A percentile compares a stretch with the other conserved stretches of the same genome.
phyloP scores from a whole-genome alignment of 2,888 invertebrate genomes.

The Tipula helvola region DNA sequence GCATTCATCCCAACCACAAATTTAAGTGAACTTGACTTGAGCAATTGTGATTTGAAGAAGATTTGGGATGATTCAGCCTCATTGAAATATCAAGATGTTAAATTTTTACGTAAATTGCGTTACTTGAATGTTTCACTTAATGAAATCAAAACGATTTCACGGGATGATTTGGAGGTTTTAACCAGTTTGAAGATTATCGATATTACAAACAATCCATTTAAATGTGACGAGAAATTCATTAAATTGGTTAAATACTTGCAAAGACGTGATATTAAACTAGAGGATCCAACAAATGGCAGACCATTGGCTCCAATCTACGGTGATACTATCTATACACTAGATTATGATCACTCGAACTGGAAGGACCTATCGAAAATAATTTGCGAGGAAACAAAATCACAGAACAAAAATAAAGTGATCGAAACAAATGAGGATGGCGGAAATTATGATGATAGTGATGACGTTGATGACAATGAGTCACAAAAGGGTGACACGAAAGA shows the following conservation, averaged over 20 bases:
- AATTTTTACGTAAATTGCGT: constrained; percentile 42
- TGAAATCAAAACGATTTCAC: constrained; percentile 13
- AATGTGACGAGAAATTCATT: constrained; percentile 55
- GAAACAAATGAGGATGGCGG: constrained; percentile 21
- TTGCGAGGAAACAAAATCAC: neutral
- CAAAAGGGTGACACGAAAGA: constrained; percentile 34
- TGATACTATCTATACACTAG: constrained; percentile 12
- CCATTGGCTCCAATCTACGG: constrained; percentile 17
- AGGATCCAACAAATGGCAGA: constrained; percentile 29
- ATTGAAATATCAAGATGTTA: constrained; percentile 23
- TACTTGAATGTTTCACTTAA: constrained; percentile 41
- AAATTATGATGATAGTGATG: constrained; percentile 32
- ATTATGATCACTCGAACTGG: neutral
- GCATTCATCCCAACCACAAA: constrained; percentile 50
- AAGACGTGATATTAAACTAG: constrained; percentile 19
- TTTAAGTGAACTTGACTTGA: constrained; percentile 55
- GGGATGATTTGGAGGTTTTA: neutral
- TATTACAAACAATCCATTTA: constrained; percentile 49
- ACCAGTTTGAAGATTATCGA: constrained; percentile 36
- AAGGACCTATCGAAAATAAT: neutral
- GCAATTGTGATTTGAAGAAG: constrained; percentile 50
- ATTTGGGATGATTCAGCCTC: constrained; percentile 34
- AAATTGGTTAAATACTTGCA: constrained; percentile 40
- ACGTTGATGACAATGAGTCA: constrained; percentile 32
- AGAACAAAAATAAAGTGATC: neutral